Evolutionary conservation across 1,140 invertebrate genomes (phyloP).

Genomic region (Stegodyphus dumicola): DNA sequence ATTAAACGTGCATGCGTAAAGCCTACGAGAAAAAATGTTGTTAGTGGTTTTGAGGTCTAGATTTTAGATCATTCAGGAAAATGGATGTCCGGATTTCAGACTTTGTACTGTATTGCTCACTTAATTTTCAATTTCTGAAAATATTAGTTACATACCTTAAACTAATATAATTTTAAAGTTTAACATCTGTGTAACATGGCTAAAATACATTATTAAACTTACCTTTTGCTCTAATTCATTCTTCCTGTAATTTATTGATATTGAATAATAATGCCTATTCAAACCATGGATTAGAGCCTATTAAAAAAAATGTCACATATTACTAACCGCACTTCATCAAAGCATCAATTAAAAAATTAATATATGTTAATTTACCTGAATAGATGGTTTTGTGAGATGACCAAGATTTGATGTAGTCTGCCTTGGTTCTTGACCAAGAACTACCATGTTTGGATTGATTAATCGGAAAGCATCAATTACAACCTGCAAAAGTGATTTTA

Average conservation of each 20-base stretch:
- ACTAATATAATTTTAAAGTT: background rate
- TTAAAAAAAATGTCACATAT: conserved; percentile 55
- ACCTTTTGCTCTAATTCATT: conserved; percentile 97
- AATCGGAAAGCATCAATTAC: conserved; percentile 95
- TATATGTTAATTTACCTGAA: conserved; percentile 73
- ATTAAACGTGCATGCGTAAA: too few species aligned
- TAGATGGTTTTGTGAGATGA: conserved; percentile 98
- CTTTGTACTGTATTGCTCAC: too few species aligned
- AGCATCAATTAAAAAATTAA: background rate
- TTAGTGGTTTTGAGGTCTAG: too few species aligned
- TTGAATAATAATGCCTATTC: conserved; percentile 99
- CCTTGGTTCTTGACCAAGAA: conserved; percentile 96
- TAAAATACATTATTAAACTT: conserved; percentile 16
- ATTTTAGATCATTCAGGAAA: too few species aligned
- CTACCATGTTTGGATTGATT: conserved; percentile 99
- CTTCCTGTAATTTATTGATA: conserved; percentile 99
- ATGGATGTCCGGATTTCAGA: too few species aligned
- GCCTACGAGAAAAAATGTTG: too few species aligned
- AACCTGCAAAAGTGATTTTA: conserved; percentile 74
- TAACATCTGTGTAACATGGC: background rate
- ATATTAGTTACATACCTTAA: too few species aligned
- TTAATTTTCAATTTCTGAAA: too few species aligned
- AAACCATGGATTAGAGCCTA: conserved; percentile 98
- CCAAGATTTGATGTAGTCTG: conserved; percentile 99
- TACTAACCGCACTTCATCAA: too few species aligned